These are phyloP conservation scores for Pleuronectes platessa DNA, from an alignment of 2,113 vertebrate genomes.

Conservation along the genomic window DNA sequence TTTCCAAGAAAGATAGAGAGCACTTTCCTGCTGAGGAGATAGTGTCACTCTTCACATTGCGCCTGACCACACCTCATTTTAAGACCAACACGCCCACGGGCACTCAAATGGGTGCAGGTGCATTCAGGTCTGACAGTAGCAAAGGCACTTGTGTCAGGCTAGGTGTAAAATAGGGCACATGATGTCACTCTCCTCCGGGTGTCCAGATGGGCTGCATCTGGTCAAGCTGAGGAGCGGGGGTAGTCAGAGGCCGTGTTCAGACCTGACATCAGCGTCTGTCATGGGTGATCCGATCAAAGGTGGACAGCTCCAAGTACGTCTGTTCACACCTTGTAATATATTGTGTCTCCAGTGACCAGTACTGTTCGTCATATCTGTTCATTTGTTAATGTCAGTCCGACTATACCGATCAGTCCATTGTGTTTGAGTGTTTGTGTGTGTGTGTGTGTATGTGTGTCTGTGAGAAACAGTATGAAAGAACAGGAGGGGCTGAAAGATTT, in stretches of 20 bases:
- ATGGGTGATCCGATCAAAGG: background rate
- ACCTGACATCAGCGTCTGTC: background rate
- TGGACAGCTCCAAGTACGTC: background rate
- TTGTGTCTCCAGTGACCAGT: background rate
- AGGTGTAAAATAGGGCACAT: background rate
- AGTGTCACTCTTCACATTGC: background rate
- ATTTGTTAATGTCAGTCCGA: no score
- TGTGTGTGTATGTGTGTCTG: background rate
- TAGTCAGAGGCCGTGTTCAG: background rate
- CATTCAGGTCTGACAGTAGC: background rate
- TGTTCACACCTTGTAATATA: background rate
- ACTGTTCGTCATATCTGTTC: no score
- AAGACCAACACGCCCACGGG: background rate
- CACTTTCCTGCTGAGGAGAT: background rate
- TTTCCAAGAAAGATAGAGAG: background rate
- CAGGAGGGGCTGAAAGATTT: no score
- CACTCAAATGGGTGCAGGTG: background rate
- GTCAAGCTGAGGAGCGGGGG: conserved; percentile 38
- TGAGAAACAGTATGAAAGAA: no score
- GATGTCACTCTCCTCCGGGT: conserved; percentile 58
- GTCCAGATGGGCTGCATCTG: conserved; percentile 53
- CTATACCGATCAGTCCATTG: background rate
- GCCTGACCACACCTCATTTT: background rate
- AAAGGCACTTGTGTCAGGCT: background rate
- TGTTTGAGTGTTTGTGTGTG: background rate